A percentile compares a stretch with the other conserved stretches of the same genome.
phyloP scores from a whole-genome alignment of 30 jellyfish, hydroid and myxozoan species.

The Aurelia sp. region DNA sequence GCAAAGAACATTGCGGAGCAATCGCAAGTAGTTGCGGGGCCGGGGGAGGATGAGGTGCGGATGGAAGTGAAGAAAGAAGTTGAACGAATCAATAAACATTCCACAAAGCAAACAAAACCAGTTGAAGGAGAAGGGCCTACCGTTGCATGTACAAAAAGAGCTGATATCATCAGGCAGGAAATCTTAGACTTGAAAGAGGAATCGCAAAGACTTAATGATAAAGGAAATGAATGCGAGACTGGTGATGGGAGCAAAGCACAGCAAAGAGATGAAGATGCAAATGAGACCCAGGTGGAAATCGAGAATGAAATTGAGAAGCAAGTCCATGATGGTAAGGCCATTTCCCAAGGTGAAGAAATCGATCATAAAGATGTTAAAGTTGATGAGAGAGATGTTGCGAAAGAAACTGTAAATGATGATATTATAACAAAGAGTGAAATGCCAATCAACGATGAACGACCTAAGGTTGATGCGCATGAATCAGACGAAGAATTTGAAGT shows the following conservation, averaged over 20 bases:
- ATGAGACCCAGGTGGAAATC: not conserved
- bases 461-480: not conserved
- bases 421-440: not conserved
- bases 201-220: slow-evolving; percentile 37
- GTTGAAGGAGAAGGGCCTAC: slow-evolving; percentile 52
- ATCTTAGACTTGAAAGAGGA: slow-evolving; percentile 48
- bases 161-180: slow-evolving; percentile 62
- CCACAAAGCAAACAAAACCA: slow-evolving; percentile 47
- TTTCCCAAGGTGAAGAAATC: not conserved
- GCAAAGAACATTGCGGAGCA: slow-evolving; percentile 21
- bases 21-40: slow-evolving; percentile 9
- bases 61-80: slow-evolving; percentile 45
- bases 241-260: not conserved
- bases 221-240: slow-evolving; percentile 5
- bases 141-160: slow-evolving; percentile 48
- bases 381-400: not conserved
- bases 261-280: not conserved
- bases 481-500: not conserved
- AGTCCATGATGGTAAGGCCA: not conserved
- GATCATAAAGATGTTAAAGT: slow-evolving; percentile 17
- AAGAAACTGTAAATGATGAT: not conserved
- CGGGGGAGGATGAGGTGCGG: slow-evolving; percentile 43
- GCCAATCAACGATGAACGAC: no score
- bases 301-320: not conserved
- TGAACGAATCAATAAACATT: slow-evolving; percentile 64